phyloP scores from a whole-genome alignment of 1,140 invertebrate genomes.

The Dryas iulia region DNA sequence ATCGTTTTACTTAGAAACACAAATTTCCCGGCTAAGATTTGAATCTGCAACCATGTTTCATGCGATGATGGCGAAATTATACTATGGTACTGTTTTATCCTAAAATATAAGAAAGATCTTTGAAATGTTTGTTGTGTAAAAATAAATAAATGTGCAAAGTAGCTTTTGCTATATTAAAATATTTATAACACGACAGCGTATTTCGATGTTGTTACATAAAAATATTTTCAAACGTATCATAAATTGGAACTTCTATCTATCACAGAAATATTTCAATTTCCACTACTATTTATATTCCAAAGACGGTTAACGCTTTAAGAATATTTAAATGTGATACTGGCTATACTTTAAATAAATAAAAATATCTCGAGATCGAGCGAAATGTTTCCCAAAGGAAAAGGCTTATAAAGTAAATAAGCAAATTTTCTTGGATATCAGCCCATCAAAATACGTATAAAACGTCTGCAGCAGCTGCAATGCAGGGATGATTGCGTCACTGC shows the following conservation, averaged over 20 bases:
- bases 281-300: not conserved
- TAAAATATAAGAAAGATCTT: too few relatives aligned
- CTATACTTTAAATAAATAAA: conserved; percentile 7
- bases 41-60: too few relatives aligned
- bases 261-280: not conserved
- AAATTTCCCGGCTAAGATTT: too few relatives aligned
- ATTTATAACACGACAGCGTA: too few relatives aligned
- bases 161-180: not conserved
- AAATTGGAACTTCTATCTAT: not conserved
- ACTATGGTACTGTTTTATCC: too few relatives aligned
- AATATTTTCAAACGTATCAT: not conserved
- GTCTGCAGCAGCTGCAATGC: conserved; percentile 45
- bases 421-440: conserved; percentile 46
- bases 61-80: too few relatives aligned
- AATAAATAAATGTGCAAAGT: too few relatives aligned
- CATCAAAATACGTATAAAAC: conserved; percentile 44
- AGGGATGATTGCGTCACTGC: conserved; percentile 36
- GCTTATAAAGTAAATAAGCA: conserved; percentile 39
- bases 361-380: conserved; percentile 22
- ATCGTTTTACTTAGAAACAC: too few relatives aligned
- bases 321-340: not conserved
- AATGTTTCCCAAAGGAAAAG: conserved; percentile 37
- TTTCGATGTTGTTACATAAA: not conserved
- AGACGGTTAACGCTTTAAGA: not conserved
- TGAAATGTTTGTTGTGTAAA: too few relatives aligned